Base-by-base conservation (phyloP, 2,113 vertebrate genomes). In the Mohoua ochrocephala region DNA sequence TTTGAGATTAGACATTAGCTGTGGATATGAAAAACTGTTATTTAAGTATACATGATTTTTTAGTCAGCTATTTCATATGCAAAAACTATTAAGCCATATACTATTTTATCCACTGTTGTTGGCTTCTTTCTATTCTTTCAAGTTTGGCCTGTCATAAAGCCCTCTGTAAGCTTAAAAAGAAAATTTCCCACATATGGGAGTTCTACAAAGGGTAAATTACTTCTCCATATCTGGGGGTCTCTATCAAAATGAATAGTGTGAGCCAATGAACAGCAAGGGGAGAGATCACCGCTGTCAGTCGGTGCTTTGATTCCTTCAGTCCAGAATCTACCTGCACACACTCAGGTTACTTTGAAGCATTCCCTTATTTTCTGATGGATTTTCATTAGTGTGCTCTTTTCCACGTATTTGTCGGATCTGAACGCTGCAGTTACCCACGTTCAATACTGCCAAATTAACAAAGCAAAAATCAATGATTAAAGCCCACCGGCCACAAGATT, bases 391-490 rank as follows among this genome's bases (percentile, higher is more conserved):
- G 42, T 22, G n/a, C 47, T 83, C 78, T 70, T 84, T 78, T 23
- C 49, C 56, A 61, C 4, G 0, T 14, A 10, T 76, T 31, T 83
- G 31, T 61, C 0, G 0, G 42, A 37, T 53, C 33, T 26, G 63
- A 77, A 59, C 0, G 0, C 57, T 23, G 2, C 74, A 37, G 67
- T 60, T 88, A 31, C 31, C 61, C 44, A 5, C 0, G 3, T 19
- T 91, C 91, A 73, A 35, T 67, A 39, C 39, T 45, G 89, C 37
- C 67, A 83, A 87, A 94, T 91, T 91, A 93, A 73, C 71, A 65
- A 69, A 71, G 76, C 59, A 89, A 73, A 91, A 91, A 89, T 73
- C 75, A 68, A 35, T 65, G 2, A 79, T 42, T 87, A 53, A 79
- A 94, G 84, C 78, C 47, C 65, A 78, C 83, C 63, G 80, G 50